A percentile compares a stretch with the other conserved stretches of the same genome.
phyloP scores from a whole-genome alignment of 2,113 vertebrate genomes.

The Hippocampus barbouri region DNA sequence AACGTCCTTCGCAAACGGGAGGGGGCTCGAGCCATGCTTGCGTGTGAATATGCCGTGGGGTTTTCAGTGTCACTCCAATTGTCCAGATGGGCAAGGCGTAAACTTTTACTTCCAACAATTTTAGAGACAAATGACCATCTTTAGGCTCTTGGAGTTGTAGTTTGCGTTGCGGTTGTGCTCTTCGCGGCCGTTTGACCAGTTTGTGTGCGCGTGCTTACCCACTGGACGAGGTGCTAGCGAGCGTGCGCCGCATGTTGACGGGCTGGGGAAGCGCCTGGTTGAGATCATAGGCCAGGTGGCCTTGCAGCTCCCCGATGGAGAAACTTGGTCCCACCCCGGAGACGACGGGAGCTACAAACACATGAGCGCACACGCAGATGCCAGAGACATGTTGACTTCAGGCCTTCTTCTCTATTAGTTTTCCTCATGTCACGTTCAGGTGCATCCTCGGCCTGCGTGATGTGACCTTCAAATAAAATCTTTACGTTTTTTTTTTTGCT shows the following conservation, averaged over 20 bases:
- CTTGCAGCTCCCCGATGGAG: constrained; percentile 94
- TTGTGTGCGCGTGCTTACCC: constrained; percentile 65
- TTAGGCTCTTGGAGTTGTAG: too few relatives aligned
- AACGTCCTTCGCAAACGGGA: too few relatives aligned
- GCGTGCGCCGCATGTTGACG: constrained; percentile 85
- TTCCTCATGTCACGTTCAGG: not conserved
- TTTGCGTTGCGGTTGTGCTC: too few relatives aligned
- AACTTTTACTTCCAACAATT: too few relatives aligned
- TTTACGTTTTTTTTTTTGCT: too few relatives aligned
- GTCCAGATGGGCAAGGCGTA: too few relatives aligned
- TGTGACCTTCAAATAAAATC: too few relatives aligned
- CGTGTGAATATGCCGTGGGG: too few relatives aligned
- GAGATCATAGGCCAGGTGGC: constrained; percentile 94
- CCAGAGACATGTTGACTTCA: not conserved
- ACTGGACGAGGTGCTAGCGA: constrained; percentile 93
- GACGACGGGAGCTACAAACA: constrained; percentile 83
- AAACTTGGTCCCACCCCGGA: constrained; percentile 91
- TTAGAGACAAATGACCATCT: too few relatives aligned
- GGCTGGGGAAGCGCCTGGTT: constrained; percentile 81
- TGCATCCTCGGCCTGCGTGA: not conserved
- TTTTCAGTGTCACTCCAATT: too few relatives aligned
- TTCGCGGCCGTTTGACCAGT: not conserved
- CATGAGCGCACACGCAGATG: not conserved
- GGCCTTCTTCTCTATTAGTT: not conserved
- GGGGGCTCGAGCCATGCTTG: too few relatives aligned